Conservation (phyloP, 2,888 invertebrate genomes). For the Seira musarum region DNA sequence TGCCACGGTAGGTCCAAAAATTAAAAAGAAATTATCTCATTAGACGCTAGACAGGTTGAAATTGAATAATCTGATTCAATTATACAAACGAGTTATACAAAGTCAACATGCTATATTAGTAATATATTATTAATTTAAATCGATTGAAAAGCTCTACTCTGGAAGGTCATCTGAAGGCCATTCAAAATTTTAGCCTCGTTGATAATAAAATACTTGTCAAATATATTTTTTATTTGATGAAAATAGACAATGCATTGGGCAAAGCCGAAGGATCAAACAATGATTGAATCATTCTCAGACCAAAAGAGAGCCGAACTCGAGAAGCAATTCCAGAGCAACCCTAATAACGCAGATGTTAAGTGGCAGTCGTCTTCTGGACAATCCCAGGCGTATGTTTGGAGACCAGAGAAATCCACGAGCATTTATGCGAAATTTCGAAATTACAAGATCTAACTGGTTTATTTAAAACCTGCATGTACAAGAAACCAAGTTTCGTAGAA, state of each 20-base stretch:
- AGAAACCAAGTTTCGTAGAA: no score
- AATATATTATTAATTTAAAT: no score
- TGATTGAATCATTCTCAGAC: conserved; percentile 76
- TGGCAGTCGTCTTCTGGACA: conserved; percentile 83
- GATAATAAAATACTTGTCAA: neutral
- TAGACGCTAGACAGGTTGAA: no score
- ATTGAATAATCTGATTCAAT: no score
- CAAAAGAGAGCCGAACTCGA: conserved; percentile 68
- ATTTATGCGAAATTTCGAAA: conserved; percentile 91
- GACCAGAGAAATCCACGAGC: conserved; percentile 83
- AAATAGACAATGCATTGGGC: conserved; percentile 93
- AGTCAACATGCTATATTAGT: no score
- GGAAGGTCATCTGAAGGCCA: no score
- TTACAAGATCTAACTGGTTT: conserved; percentile 92
- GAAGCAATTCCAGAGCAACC: neutral
- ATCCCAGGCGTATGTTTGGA: conserved; percentile 77
- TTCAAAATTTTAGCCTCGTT: no score
- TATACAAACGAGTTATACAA: no score
- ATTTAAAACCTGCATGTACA: no score
- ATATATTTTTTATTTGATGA: conserved; percentile 31
- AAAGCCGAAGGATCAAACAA: conserved; percentile 90
- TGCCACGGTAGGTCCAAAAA: conserved; percentile 80
- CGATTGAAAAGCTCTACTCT: no score
- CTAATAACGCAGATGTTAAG: conserved; percentile 77
- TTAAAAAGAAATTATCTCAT: no score